Percentiles rank a stretch among this genome's conserved stretches.
phyloP scores from a whole-genome alignment of 2,797 vertebrate genomes.

The Pseudocheirus occidentalis region DNA sequence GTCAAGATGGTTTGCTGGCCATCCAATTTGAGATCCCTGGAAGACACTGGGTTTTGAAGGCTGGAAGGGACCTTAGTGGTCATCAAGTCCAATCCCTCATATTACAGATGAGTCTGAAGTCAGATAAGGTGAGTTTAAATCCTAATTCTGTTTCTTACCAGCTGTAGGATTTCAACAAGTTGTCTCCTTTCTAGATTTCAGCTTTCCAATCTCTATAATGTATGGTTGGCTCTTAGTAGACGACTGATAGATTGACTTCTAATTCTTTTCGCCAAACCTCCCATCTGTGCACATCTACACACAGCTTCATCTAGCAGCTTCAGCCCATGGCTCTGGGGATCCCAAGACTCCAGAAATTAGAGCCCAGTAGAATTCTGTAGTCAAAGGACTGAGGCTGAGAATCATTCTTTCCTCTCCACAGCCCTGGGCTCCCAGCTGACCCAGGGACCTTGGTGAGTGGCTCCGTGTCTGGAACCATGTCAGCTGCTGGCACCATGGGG shows the following conservation, averaged over 20 bases:
- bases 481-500: background rate
- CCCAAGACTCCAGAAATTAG: background rate
- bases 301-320: background rate
- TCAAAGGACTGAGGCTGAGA: background rate
- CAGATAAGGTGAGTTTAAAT: background rate
- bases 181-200: background rate
- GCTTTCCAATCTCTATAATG: background rate
- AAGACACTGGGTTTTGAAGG: background rate
- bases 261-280: background rate
- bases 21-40: background rate
- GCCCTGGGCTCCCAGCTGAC: background rate
- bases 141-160: background rate
- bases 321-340: background rate
- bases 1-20: too few species aligned
- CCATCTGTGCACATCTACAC: background rate
- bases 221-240: background rate
- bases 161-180: background rate
- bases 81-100: background rate
- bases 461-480: constrained; percentile 2
- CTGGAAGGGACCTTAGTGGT: background rate
- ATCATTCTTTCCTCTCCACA: background rate
- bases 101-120: background rate
- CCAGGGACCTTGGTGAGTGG: background rate
- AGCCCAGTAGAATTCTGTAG: background rate
- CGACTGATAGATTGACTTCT: background rate